A percentile compares a stretch with the other conserved stretches of the same genome.
These are phyloP conservation scores for Enteromius viviparus DNA, from an alignment of 2,797 vertebrate species.

Conservation along the genomic window DNA sequence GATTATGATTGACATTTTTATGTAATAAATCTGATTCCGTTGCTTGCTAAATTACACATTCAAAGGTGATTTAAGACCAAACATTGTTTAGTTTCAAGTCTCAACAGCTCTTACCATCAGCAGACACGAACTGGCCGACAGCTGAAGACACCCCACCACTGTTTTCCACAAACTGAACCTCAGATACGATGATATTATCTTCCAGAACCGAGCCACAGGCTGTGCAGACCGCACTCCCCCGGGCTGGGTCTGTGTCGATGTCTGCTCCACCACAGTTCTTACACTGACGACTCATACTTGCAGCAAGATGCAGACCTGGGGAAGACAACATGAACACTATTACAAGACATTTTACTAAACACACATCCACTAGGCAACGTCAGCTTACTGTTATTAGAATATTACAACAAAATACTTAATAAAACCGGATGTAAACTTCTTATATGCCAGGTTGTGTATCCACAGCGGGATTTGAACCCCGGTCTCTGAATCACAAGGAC, in stretches of 20 bases:
- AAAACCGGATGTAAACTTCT: fast-evolving
- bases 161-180: slow-evolving; percentile 95
- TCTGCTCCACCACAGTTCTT: slow-evolving; percentile 87
- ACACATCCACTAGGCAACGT: not conserved
- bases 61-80: not conserved
- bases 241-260: slow-evolving; percentile 91
- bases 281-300: slow-evolving; percentile 86
- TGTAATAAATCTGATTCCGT: not conserved
- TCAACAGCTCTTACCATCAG: slow-evolving; percentile 81
- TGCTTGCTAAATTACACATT: not conserved
- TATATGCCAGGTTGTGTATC: fast-evolving
- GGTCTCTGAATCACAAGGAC: fast-evolving
- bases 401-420: not conserved
- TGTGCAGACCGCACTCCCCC: slow-evolving; percentile 93
- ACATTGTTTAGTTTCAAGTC: not conserved
- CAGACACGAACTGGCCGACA: slow-evolving; percentile 94
- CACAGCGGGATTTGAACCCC: slow-evolving; percentile 6
- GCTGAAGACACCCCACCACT: slow-evolving; percentile 92
- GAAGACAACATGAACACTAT: not conserved
- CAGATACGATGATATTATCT: slow-evolving; percentile 98
- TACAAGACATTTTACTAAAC: not conserved
- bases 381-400: not conserved
- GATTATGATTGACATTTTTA: not conserved
- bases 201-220: slow-evolving; percentile 93
- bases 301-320: slow-evolving; percentile 24